Conservation (phyloP, 2,888 invertebrate genomes). For the Drosophila borborema region DNA sequence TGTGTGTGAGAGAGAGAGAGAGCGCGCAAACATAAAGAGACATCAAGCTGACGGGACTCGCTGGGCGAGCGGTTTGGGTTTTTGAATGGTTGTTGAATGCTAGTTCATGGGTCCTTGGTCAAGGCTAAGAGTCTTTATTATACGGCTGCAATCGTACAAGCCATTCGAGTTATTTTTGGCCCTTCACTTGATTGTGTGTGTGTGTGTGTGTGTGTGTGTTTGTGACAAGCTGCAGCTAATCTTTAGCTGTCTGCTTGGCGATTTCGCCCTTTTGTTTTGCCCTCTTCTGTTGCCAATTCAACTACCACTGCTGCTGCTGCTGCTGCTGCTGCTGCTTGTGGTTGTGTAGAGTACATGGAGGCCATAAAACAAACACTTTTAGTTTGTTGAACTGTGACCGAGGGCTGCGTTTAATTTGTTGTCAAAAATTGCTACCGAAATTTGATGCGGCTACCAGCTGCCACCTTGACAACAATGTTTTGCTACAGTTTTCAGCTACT, state of each 20-base stretch:
- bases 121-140: conserved; percentile 70
- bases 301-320: conserved; percentile 1
- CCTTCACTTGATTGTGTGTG: conserved; percentile 28
- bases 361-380: conserved; percentile 78
- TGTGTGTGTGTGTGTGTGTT: conserved; percentile 3
- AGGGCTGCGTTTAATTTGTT: conserved; percentile 67
- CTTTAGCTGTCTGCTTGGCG: conserved; percentile 68
- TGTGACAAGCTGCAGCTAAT: conserved; percentile 70
- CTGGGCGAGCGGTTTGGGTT: conserved; percentile 10
- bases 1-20: background rate
- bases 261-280: conserved; percentile 55
- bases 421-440: conserved; percentile 44
- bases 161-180: conserved; percentile 70
- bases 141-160: conserved; percentile 67
- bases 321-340: background rate
- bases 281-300: conserved; percentile 12
- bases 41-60: conserved; percentile 21
- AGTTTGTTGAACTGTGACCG: conserved; percentile 76
- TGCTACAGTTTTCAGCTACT: background rate
- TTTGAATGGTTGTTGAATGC: conserved; percentile 16
- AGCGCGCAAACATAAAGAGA: conserved; percentile 31
- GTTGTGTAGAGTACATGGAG: conserved; percentile 45
- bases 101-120: conserved; percentile 70
- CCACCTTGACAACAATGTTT: conserved; percentile 18
- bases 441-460: conserved; percentile 44